Base-by-base conservation (phyloP, 2,113 vertebrate species). In the Oryctolagus cuniculus region DNA sequence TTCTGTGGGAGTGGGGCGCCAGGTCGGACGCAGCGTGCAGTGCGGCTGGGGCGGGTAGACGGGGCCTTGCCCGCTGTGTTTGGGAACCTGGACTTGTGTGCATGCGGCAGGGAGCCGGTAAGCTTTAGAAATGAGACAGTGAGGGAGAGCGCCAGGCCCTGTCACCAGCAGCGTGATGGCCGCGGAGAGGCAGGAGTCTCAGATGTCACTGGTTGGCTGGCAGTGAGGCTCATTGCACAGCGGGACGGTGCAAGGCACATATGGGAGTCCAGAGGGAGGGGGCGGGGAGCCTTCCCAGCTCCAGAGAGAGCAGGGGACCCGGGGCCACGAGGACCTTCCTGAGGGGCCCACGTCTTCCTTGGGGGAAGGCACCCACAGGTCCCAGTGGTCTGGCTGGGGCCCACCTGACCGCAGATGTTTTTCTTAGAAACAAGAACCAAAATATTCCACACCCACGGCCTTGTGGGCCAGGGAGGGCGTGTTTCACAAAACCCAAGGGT, bases 401-500 rank as follows among this genome's bases (percentile, higher is more conserved):
- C 38, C 55, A 58, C 19, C 19, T 58, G 15, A 15, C 55, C 4
- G 55, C 55, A 58, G 55, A 19, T 58, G 55, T 58, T 58, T 58
- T 58, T 58, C 55, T 58, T 19, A 58, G 19, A 58, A 15, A 58
- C 55, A 58, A 58, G 19, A 58, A 16, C 4, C 17, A 58, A 58
- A 58, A 58, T 17, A 58, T 16, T 58, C 6, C 16, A 16, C 66
- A 78, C 11, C 5, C 11, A 66, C 66, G 82, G 53, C 63, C 38
- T 58, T 1, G 25, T n/a, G 69, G 74, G 90, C 82, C 93, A 87
- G 79, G 29, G 12, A 58, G 10, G 69, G 36, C 3, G 3, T 31
- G 29, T 75, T 89, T 95, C 66, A 80, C 34, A 83, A 80, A 78
- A 27, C 61, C 84, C 53, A 3, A 31, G 90, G 72, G 85, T 67